Evolutionary conservation across 2,113 vertebrate species (phyloP), one percentile per base, ranked within the genome.

Genomic region (Oreocharis arfaki): DNA sequence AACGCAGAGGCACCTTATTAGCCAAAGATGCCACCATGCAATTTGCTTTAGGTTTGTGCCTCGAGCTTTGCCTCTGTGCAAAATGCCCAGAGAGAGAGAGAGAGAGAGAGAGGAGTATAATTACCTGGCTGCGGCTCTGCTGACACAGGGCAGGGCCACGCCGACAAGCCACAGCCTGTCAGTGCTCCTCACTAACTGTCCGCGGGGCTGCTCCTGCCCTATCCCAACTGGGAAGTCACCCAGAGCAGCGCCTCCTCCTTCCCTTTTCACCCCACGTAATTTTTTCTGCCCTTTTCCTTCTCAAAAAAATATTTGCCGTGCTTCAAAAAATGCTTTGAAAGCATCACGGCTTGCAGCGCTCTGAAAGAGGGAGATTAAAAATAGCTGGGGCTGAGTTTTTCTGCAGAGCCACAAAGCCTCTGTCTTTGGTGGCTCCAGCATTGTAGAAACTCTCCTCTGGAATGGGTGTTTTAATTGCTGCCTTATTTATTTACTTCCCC

Each of bases 1-100:
- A 83, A 39, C 0, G 0, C 85, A 12, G 39, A 79, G 35, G 59
- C 75, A 55, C 11, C 63, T 88, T 39, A 33, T 91, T 91, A 88
- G 49, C 78, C 85, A 7, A 75, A 9, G 39, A 73, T 96, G 92
- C 79, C 96, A 86, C 90, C 63, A 19, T 30, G 86, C 94, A 88
- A 73, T 95, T 97, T 86, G 91, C 89, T 97, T 17, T 11, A 47
- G 89, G 93, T 93, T 90, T 89, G 75, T 4, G 83, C 95, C 90
- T 89, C 13, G 2, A 87, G 94, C 86, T 92, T 81, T 52, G 47
- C 91, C 88, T 86, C 76, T 20, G 33, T 92, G 83, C 59, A 80
- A 42, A 85, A 69, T 49, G 88, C 85, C 94, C 94, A 60, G 92
- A 41, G 92, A 87, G 42, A 57, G 67, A 57, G 67, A n/a, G 55